These are phyloP conservation scores for Hesperophylax magnus DNA, from an alignment of 1,140 invertebrate species.

Conservation along the genomic window DNA sequence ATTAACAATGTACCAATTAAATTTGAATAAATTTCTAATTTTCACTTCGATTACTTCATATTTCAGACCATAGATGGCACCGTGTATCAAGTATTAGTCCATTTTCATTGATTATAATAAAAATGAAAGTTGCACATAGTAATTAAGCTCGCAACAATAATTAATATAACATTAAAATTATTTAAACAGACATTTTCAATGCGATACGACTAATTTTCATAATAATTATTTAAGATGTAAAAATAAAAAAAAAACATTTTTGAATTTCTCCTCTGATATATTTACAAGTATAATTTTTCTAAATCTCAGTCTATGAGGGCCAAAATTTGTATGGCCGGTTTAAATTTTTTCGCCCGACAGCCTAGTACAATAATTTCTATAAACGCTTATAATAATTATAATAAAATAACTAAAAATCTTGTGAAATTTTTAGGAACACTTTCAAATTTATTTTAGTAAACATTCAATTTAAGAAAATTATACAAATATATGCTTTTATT, in stretches of 20 bases:
- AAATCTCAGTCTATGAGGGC: conserved; percentile 28
- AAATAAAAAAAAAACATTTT: conserved; percentile 37
- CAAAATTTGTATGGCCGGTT: conserved; percentile 16
- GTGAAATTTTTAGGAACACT: conserved; percentile 33
- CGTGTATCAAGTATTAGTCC: background rate
- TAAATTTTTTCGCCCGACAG: conserved; percentile 15
- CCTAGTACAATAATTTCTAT: conserved; percentile 5
- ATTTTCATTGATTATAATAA: conserved; percentile 3
- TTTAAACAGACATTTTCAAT: conserved; percentile 19
- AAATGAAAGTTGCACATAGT: background rate
- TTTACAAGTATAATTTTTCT: conserved; percentile 35
- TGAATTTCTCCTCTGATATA: conserved; percentile 15
- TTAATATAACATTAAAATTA: conserved; percentile 16
- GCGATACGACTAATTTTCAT: conserved; percentile 6
- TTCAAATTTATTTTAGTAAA: conserved; percentile 2
- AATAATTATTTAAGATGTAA: background rate
- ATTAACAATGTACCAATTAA: no score
- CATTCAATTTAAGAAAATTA: background rate
- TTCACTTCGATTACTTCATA: no score
- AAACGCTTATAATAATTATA: conserved; percentile 9
- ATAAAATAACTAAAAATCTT: conserved; percentile 31
- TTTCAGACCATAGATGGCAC: no score
- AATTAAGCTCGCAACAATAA: conserved; percentile 17
- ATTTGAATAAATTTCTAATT: no score
- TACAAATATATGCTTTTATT: background rate